phyloP scores from a whole-genome alignment of 2,113 vertebrate genomes.

The Phalacrocorax pelagicus region DNA sequence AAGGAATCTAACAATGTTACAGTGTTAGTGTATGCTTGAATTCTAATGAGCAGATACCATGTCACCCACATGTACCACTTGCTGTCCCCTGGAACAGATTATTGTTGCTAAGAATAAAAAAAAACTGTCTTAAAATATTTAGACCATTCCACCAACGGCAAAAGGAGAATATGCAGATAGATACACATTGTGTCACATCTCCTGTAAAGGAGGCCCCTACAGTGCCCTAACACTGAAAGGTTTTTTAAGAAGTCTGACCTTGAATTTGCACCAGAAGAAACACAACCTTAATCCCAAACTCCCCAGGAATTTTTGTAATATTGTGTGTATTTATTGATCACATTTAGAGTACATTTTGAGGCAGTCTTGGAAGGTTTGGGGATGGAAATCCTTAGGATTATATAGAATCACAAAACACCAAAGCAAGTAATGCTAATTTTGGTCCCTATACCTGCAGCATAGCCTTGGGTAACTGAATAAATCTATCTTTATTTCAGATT shows the following conservation, averaged over 20 bases:
- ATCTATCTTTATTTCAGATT: background rate
- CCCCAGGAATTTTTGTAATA: background rate
- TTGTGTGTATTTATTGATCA: background rate
- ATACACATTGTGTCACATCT: background rate
- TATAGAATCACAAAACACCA: background rate
- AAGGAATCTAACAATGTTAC: background rate
- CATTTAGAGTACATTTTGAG: background rate
- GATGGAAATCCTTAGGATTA: background rate
- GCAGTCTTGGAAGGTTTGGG: background rate
- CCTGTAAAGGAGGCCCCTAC: background rate
- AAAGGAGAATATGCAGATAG: background rate
- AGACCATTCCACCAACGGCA: background rate
- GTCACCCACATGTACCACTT: background rate
- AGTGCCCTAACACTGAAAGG: background rate
- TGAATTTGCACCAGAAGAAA: background rate
- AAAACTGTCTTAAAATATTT: rapidly evolving
- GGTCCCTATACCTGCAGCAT: background rate
- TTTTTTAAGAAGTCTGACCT: background rate
- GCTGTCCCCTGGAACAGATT: background rate
- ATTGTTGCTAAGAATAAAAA: background rate
- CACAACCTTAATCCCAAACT: background rate
- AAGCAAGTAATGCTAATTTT: background rate
- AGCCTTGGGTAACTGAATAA: background rate
- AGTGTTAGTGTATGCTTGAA: background rate
- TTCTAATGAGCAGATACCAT: background rate